A percentile compares a stretch with the other conserved stretches of the same genome.
Conservation (phyloP, 92 coral and sea anemone species). For the Phenganax marumi region DNA sequence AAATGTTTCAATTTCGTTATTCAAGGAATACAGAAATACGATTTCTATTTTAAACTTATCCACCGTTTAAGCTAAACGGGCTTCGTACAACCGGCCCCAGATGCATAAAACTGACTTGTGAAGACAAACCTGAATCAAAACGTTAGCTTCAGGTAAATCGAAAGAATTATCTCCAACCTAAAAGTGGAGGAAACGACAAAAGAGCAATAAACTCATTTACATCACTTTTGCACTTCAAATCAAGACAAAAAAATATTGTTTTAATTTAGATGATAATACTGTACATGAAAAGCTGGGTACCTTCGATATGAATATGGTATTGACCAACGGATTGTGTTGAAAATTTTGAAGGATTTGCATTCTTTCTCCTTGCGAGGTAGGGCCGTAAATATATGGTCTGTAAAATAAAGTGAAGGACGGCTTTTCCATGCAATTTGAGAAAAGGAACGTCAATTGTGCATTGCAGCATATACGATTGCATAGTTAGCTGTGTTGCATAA, state of each 20-base stretch:
- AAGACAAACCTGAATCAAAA: slow-evolving; percentile 78
- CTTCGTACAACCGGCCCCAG: no score
- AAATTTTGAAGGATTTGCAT: slow-evolving; percentile 96
- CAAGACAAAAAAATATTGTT: background rate
- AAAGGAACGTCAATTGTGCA: no score
- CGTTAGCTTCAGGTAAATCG: slow-evolving; percentile 98
- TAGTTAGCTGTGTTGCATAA: no score
- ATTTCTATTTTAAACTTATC: no score
- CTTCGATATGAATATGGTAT: slow-evolving; percentile 95
- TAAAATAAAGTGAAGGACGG: background rate
- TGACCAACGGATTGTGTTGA: slow-evolving; percentile 95
- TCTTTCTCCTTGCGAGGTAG: slow-evolving; percentile 94
- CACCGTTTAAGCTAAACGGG: no score
- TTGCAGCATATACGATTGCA: no score
- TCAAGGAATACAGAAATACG: no score
- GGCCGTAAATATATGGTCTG: slow-evolving; percentile 97
- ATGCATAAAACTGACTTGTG: background rate
- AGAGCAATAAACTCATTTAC: background rate
- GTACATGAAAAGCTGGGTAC: slow-evolving; percentile 26
- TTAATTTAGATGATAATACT: background rate
- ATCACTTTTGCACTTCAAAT: no score
- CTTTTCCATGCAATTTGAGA: background rate
- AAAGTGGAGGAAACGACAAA: background rate
- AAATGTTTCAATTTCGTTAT: no score
- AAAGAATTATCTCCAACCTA: slow-evolving; percentile 99